Base-by-base conservation (phyloP, 2,113 vertebrate genomes). In the Lamprologus lemairii region DNA sequence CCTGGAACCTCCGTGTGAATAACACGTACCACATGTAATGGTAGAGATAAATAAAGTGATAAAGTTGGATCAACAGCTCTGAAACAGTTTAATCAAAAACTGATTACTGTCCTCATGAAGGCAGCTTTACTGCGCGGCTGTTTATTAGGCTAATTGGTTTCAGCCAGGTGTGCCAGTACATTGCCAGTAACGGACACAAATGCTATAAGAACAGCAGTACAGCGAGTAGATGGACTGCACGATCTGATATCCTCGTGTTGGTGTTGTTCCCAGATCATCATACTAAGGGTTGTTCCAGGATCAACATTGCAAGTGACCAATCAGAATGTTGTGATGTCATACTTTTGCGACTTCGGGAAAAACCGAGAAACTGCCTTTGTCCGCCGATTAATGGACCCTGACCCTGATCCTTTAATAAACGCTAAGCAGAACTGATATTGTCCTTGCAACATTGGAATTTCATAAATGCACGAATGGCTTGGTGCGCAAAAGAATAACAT, bases 61-160 rank as follows among this genome's bases (percentile, higher is more conserved):
- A 7, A 19, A 49, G 23, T 47, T 19, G 23, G 40, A 49, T 78
- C 6, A 31, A 31, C 71, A 49, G 23, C 42, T 49, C 42, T 78
- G 71, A 78, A 78, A 49, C 42, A 8, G 71, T 49, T 78, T 78
- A 31, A 78, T 47, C 42, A 78, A 31, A 45, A 49, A 28, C 71
- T 49, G 42, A 49, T 75, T 75, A 49, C 0, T 31, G 71, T 75
- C 23, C 9, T 31, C 14, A 47, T 47, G 42, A 75, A 75, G 42
- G 9, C 71, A 19, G 14, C 9, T 78, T 49, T 78, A 31, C 42
- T 49, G 42, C 40, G 0, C 4, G 4, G 4, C 16, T 19, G 42
- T 31, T 31, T 78, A 78, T 78, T 47, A 28, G 40, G 0, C 14
- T 75, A 42, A 75, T 47, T 75, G 5, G 23, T 31, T 19, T 49